Conservation (phyloP, 1,140 invertebrate genomes). For the Drosophila yakuba region DNA sequence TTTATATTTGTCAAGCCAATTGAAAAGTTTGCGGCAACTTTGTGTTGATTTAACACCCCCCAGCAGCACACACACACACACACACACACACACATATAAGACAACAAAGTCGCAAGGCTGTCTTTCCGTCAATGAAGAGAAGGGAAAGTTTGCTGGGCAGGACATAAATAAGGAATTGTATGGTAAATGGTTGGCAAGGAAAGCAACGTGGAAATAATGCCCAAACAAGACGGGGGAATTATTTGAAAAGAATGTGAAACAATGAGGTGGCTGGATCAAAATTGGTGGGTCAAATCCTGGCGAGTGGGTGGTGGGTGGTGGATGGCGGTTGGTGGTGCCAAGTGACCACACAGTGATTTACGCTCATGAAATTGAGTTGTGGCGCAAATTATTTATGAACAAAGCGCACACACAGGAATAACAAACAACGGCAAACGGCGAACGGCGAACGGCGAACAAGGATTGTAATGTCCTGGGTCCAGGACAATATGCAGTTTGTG, state of each 20-base stretch:
- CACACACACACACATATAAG: slow-evolving; percentile 11
- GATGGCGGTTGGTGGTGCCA: slow-evolving; percentile 17
- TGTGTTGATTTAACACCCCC: slow-evolving; percentile 75
- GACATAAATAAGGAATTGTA: slow-evolving; percentile 75
- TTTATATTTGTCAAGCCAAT: slow-evolving; percentile 79
- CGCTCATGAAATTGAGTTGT: slow-evolving; percentile 82
- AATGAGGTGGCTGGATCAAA: slow-evolving; percentile 18
- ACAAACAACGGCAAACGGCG: slow-evolving; percentile 53
- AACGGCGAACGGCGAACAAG: slow-evolving; percentile 35
- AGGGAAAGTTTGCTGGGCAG: slow-evolving; percentile 52
- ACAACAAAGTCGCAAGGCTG: slow-evolving; percentile 47
- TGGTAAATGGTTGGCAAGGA: slow-evolving; percentile 68
- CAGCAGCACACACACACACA: neutral
- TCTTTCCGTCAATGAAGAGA: slow-evolving; percentile 34
- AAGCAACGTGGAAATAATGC: slow-evolving; percentile 50
- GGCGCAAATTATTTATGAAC: slow-evolving; percentile 82
- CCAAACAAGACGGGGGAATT: slow-evolving; percentile 65
- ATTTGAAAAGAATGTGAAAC: slow-evolving; percentile 63
- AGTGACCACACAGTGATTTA: slow-evolving; percentile 81
- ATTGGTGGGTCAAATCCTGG: neutral
- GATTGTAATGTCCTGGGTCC: slow-evolving; percentile 55
- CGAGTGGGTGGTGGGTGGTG: neutral
- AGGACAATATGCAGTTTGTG: slow-evolving; percentile 58
- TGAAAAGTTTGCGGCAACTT: slow-evolving; percentile 75
- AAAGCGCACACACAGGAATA: slow-evolving; percentile 77